phyloP scores from a whole-genome alignment of 2,113 vertebrate species.

The Gambusia affinis region DNA sequence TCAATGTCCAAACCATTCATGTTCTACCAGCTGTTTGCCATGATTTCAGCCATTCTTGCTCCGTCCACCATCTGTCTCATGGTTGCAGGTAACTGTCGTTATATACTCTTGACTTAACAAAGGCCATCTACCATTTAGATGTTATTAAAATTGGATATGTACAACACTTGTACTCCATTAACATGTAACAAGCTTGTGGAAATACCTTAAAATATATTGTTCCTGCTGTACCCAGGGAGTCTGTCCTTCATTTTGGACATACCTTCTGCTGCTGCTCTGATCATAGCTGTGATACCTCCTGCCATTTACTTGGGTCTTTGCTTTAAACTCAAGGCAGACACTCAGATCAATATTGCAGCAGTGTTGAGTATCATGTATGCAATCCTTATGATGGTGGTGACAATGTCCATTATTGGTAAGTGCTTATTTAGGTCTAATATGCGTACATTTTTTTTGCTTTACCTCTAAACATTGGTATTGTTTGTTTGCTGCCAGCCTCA shows the following conservation, averaged over 20 bases:
- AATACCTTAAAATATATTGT: conserved; percentile 6
- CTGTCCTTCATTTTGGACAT: conserved; percentile 42
- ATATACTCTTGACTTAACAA: no score
- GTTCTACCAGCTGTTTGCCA: conserved; percentile 74
- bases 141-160: not conserved
- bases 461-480: not conserved
- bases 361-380: conserved; percentile 71
- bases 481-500: conserved; percentile 34
- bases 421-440: not conserved
- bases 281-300: conserved; percentile 67
- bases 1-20: conserved; percentile 79
- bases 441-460: not conserved
- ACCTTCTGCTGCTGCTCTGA: conserved; percentile 6
- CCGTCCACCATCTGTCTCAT: conserved; percentile 77
- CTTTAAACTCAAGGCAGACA: conserved; percentile 73
- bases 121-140: no score
- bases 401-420: conserved; percentile 70
- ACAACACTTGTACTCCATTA: not conserved
- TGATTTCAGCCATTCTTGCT: conserved; percentile 64
- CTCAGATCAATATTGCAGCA: conserved; percentile 72
- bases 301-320: conserved; percentile 65
- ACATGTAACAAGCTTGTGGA: not conserved
- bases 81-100: conserved; percentile 55
- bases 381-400: conserved; percentile 75
- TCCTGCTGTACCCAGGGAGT: conserved; percentile 47